Evolutionary conservation across 2,888 invertebrate species (phyloP), one percentile per base, ranked within the genome.

Genomic region (Aethes cnicana): DNA sequence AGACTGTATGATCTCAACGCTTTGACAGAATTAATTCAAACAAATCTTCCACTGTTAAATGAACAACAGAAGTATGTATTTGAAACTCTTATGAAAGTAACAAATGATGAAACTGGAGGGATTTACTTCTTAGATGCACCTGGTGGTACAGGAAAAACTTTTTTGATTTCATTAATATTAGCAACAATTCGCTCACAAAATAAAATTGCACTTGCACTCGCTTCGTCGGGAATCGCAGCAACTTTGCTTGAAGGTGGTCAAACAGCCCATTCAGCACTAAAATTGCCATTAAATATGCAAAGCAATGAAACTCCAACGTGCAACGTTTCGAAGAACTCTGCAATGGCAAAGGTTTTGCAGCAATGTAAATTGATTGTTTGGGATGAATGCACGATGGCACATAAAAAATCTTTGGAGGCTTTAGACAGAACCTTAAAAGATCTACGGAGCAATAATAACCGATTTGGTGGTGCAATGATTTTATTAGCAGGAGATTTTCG

Each of bases 401-500:
- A 58, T 14, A 59, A 56, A 53, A 43, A 49, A 28, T 49, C 50
- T 26, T 43, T 60, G 7, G 58, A 61, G 23, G 59, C 55, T 12
- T 35, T 54, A 48, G 41, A 58, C 33, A 26, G 55, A 36, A 58
- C 54, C n/a, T 42, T 53, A 61, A 63, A 55, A 55, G 58, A 58
- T 55, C 20, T 59, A 42, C 55, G 57, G 11, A 53, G 17, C 39
- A 59, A 57, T 37, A 5, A 63, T 14, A 61, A 58, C 28, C 47
- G 11, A 9, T 65, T 74, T 59, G 71, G 69, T 53, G 68, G 68
- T 20, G 59, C 60, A 18, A 56, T 69, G 57, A 63, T 72, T 55
- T 47, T 74, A 41, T 57, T 72, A 21, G 42, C 69, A 55, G 69
- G 68, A 23, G 71, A 74, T 72, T 74, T 74, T 56, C 58, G 66